Conservation (phyloP, 2,113 vertebrate genomes). For the Thermophis baileyi region DNA sequence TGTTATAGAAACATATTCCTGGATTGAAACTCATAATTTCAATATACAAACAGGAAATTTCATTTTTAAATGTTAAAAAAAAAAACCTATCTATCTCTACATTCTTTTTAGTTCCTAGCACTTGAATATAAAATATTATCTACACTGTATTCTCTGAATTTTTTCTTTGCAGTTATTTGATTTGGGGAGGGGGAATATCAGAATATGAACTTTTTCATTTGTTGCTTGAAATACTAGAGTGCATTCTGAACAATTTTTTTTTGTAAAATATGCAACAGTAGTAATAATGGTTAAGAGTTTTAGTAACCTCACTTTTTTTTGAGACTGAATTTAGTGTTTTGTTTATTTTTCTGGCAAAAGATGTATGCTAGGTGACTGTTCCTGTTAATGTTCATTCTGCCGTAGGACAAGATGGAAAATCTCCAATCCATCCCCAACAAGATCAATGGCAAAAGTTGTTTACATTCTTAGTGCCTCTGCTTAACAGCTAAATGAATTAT, state of each 20-base stretch:
- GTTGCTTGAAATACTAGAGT: neutral
- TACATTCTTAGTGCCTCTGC: neutral
- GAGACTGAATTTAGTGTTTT: neutral
- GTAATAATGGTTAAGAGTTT: neutral
- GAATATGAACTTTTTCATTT: neutral
- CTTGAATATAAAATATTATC: neutral
- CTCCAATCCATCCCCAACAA: neutral
- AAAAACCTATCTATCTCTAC: neutral
- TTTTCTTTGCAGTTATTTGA: neutral
- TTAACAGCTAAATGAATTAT: neutral
- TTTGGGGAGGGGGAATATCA: neutral
- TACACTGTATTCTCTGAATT: neutral
- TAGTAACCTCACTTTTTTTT: neutral
- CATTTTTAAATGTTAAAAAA: neutral
- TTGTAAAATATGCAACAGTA: neutral
- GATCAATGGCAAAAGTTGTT: neutral
- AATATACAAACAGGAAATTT: neutral
- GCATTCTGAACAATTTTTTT: neutral
- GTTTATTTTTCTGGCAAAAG: neutral
- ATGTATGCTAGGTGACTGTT: neutral
- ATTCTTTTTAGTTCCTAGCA: neutral
- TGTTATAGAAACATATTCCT: neutral
- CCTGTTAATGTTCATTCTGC: neutral
- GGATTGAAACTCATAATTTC: neutral
- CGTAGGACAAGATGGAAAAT: neutral